Evolutionary conservation across 1,140 invertebrate genomes (phyloP), one percentile per base, ranked within the genome.

Genomic region (Aphidius ervi): DNA sequence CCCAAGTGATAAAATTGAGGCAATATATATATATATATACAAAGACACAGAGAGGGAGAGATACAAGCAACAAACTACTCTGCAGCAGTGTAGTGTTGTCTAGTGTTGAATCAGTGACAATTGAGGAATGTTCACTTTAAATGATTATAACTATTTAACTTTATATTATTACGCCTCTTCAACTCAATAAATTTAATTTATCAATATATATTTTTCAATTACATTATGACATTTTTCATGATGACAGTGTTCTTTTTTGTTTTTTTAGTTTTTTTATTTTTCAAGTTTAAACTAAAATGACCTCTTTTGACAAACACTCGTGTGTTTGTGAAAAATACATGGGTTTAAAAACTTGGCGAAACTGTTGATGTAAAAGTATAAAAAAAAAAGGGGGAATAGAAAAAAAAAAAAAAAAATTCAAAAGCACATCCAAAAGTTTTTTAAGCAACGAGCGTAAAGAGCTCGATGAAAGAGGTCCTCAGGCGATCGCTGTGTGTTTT

Each of bases 351-450:
- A 56, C 42, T 58, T 58, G 7, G 20, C 41, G 4, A 9, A 47
- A 37, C 46, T 31, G 31, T 40, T 58, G 55, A 58, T 23, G 46
- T 16, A 40, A 46, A 58, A 58, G 56, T 31, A 31, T 31, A 3
- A 31, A 31, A 31, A 31, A 31, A 31, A 31, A 31, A 31, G 1
- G 16, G 16, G 16, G 16, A 16, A 16, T 16, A 16, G 16, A 31
- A 31, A 58, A 58, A 58, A 45, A 23, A 45, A 23, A 58, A 41
- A 47, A 45, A 48, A 48, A 41, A 47, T 58, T 58, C 46, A 58
- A 58, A 58, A 58, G 55, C 46, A 58, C 45, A 58, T 58, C 40
- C 46, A 45, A 58, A 16, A 58, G 46, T 58, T 58, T 46, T 58
- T 58, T n/a, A 46, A 58, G 56, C 37, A 58, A 40, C 39, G n/a